Evolutionary conservation across 2,797 vertebrate species (phyloP).

Genomic region (Sebastes alutus): DNA sequence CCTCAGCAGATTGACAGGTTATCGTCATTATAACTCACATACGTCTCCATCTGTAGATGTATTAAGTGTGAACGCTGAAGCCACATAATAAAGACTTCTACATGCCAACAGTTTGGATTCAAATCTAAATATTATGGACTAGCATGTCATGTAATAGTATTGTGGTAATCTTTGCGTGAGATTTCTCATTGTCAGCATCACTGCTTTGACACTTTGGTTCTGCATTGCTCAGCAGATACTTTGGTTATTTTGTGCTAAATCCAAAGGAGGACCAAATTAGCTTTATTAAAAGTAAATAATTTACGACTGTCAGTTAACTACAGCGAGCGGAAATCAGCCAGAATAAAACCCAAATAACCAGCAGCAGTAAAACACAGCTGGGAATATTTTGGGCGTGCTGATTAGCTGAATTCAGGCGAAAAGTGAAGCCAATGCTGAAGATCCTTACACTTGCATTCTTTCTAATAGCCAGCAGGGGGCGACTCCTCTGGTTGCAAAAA

Average conservation of each 20-base stretch:
- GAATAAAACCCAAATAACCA: background rate
- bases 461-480: background rate
- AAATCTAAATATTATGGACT: background rate
- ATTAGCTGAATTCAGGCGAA: slow-evolving; percentile 6
- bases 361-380: slow-evolving; percentile 21
- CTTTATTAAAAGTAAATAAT: background rate
- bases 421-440: background rate
- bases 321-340: background rate
- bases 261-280: background rate
- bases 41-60: background rate
- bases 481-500: background rate
- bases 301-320: background rate
- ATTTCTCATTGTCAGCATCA: background rate
- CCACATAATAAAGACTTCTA: background rate
- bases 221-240: too few species aligned
- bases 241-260: background rate
- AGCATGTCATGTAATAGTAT: background rate
- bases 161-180: background rate
- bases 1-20: slow-evolving; percentile 1
- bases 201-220: background rate
- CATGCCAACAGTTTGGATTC: background rate
- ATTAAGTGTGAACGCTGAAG: background rate
- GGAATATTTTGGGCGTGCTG: background rate
- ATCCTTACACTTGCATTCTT: background rate
- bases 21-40: background rate